Evolutionary conservation across 2,797 vertebrate genomes (phyloP), one percentile per base, ranked within the genome.

Genomic region (Discoglossus pictus): DNA sequence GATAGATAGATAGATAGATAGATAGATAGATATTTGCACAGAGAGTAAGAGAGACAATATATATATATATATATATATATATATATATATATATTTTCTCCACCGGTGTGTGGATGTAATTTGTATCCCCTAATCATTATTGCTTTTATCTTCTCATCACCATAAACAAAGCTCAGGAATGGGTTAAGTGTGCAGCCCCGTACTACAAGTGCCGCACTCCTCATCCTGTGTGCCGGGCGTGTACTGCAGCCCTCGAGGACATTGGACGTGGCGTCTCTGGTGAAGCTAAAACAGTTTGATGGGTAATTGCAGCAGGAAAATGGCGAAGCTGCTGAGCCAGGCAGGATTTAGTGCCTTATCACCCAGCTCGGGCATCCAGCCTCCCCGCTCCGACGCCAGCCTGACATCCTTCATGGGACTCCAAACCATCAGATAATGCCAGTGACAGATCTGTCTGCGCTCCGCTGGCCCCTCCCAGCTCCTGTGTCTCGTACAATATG

Each of bases 231-330:
- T 8, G 48, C 24, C 7, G 78, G 55, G 58, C 78, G 80, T 75
- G 75, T 83, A 80, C 83, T 31, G 79, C 75, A 81, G 76, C 82
- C 86, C 86, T 85, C 2, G 15, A 73, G 84, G 85, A 84, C 80
- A 63, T 88, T 85, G 84, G 80, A 80, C 82, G 85, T 78, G 79
- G 78, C 54, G 46, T 56, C 73, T 80, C 80, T 78, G 74, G 85
- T 86, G 87, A 85, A 83, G 86, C 88, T 84, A 73, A 82, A 87
- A 81, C 87, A 84, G 86, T 85, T 81, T 87, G 86, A 83, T 81
- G 86, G 84, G 89, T 87, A 86, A 90, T 87, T 88, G 86, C 86
- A 75, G 84, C 77, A 89, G 89, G 87, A 88, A 31, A 87, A 89
- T 82, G 83, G 82, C 82, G 81, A 88, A 80, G 78, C 86, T 77